Base-by-base conservation (phyloP, 2,888 invertebrate genomes). In the Amaurobius ferox region DNA sequence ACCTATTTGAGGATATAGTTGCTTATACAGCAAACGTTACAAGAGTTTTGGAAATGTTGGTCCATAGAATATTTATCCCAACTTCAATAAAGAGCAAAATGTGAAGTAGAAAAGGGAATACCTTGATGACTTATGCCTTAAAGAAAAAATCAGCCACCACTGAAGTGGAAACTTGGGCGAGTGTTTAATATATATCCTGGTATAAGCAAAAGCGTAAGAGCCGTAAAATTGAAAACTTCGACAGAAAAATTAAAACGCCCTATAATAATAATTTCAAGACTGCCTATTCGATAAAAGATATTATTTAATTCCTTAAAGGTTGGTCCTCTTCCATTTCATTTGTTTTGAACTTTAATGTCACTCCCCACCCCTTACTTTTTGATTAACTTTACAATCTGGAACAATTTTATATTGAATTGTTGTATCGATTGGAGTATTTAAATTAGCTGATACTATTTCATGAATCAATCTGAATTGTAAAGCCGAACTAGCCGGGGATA, bases 1-100 rank as follows among this genome's bases (percentile, higher is more conserved):
- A 0, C 0, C 48, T 16, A 2, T 26, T 9, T 0, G 0, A 5
- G 23, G n/a, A 5, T 32, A n/a, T 77, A 55, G 68, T 13, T 16
- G 5, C 35, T 77, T 13, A 32, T 40, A 0, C 26, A 35, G n/a
- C 55, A 35, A 48, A 0, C 68, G 0, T 32, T 55, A 3, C 55
- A 61, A 35, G 2, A 30, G 1, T 67, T 68, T 26, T 68, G 77
- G 67, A 68, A 55, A 0, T 0, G 55, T 3, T 68, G 55, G 68
- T 23, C 32, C 9, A 13, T 11, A 5, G 68, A 68, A 0, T 68
- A 68, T 11, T 30, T 61, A 1, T 32, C 32, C 0, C 35, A 32
- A 0, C 19, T 68, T 7, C 68, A 77, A 68, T 16, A 16, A n/a
- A 7, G 68, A 13, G 11, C n/a, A 0, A 68, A 77, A 13, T 32